A percentile compares a stretch with the other conserved stretches of the same genome.
These are phyloP conservation scores for Diplodus puntazzo DNA, from an alignment of 2,797 vertebrate genomes.

Conservation along the genomic window DNA sequence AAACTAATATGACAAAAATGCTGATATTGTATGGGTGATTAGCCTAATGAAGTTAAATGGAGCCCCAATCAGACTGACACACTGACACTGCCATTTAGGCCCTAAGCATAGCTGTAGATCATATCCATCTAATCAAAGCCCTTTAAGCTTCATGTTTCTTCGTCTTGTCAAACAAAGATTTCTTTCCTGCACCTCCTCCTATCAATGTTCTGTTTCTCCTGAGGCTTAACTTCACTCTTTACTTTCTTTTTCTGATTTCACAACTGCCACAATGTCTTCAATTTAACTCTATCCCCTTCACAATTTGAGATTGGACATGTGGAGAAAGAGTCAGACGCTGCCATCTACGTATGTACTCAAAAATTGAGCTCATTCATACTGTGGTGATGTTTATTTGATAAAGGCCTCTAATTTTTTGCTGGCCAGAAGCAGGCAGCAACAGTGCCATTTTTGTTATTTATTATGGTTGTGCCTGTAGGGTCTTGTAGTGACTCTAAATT, in stretches of 20 bases:
- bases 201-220: conserved; percentile 51
- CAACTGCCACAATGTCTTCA: conserved; percentile 78
- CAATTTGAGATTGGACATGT: conserved; percentile 46
- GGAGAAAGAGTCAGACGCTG: conserved; percentile 50
- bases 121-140: conserved; percentile 78
- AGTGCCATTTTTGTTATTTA: not conserved
- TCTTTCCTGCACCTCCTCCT: conserved; percentile 32
- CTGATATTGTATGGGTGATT: conserved; percentile 18
- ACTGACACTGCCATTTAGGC: conserved; percentile 74
- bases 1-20: conserved; percentile 30
- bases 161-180: conserved; percentile 59
- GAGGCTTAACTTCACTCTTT: conserved; percentile 75
- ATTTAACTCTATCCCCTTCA: conserved; percentile 60
- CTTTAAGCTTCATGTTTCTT: conserved; percentile 78
- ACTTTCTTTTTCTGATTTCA: conserved; percentile 58
- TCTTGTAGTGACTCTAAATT: conserved; percentile 6
- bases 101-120: conserved; percentile 76
- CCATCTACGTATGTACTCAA: conserved; percentile 60
- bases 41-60: conserved; percentile 7
- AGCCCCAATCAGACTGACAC: conserved; percentile 36
- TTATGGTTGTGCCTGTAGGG: not conserved
- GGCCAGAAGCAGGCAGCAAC: conserved; percentile 23
- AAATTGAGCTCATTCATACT: conserved; percentile 53
- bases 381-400: conserved; percentile 65
- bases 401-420: conserved; percentile 29